Conservation (phyloP, 2,888 invertebrate species). For the Eupithecia centaureata region DNA sequence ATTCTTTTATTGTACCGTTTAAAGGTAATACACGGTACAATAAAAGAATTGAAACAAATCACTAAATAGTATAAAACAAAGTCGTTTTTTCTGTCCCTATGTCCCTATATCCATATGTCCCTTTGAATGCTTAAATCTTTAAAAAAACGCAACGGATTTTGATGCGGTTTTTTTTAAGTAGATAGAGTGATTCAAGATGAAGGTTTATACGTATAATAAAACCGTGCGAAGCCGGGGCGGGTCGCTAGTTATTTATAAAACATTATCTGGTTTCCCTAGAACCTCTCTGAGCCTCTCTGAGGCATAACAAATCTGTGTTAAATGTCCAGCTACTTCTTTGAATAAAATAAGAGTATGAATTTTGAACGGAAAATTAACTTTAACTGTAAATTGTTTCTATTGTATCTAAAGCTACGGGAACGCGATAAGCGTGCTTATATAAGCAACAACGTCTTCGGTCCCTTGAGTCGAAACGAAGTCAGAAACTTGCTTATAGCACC, state of each 20-base stretch:
- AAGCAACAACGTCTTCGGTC: conserved; percentile 19
- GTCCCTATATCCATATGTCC: too few relatives aligned
- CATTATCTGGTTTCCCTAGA: not conserved
- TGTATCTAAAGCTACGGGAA: not conserved
- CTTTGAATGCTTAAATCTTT: too few relatives aligned
- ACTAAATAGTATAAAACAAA: too few relatives aligned
- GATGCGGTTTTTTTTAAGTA: too few relatives aligned
- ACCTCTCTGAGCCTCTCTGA: not conserved
- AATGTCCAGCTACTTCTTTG: not conserved
- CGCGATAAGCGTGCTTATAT: conserved; percentile 24
- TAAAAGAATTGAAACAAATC: too few relatives aligned
- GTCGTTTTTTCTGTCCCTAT: too few relatives aligned
- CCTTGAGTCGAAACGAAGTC: conserved; percentile 6
- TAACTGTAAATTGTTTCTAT: conserved; percentile 13
- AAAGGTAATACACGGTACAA: too few relatives aligned
- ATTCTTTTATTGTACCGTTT: too few relatives aligned
- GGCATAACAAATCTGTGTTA: not conserved
- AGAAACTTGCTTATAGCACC: conserved; percentile 5
- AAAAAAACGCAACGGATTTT: too few relatives aligned
- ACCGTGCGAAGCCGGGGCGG: too few relatives aligned
- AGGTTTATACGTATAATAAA: too few relatives aligned
- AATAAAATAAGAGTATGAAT: not conserved
- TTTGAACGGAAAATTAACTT: conserved; percentile 8
- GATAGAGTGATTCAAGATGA: too few relatives aligned
- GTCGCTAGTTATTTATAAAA: not conserved